A percentile compares a stretch with the other conserved stretches of the same genome.
phyloP scores from a whole-genome alignment of 2,113 vertebrate genomes.

The Coturnix japonica region DNA sequence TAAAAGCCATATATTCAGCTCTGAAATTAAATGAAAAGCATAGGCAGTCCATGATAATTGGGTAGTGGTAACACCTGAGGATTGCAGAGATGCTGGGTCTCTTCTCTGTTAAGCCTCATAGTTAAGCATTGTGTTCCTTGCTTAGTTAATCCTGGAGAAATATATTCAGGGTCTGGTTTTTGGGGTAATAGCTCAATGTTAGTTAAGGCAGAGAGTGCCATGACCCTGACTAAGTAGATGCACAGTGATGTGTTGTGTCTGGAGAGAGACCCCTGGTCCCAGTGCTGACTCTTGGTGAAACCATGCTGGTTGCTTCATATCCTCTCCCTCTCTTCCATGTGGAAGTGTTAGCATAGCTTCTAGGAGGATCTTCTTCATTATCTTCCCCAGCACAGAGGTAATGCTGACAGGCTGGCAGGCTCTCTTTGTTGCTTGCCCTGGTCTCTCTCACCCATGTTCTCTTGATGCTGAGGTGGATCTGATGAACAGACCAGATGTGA shows the following conservation, averaged over 20 bases:
- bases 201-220: background rate
- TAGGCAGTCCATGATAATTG: background rate
- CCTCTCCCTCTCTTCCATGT: too few relatives aligned
- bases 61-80: background rate
- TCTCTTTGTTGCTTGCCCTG: too few relatives aligned
- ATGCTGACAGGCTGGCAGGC: too few relatives aligned
- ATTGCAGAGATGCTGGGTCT: background rate
- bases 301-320: too few relatives aligned
- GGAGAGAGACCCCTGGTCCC: too few relatives aligned
- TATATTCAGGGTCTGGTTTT: background rate
- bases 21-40: background rate
- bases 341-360: too few relatives aligned
- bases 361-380: too few relatives aligned
- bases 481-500: background rate
- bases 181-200: rapidly evolving
- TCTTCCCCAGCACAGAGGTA: too few relatives aligned
- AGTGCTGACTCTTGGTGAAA: too few relatives aligned
- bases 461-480: background rate
- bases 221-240: background rate
- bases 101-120: background rate
- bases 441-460: too few relatives aligned
- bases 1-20: background rate
- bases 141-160: background rate
- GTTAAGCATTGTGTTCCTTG: background rate
- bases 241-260: background rate